Conservation (phyloP, 2,797 vertebrate species). For the Phataginus tricuspis region DNA sequence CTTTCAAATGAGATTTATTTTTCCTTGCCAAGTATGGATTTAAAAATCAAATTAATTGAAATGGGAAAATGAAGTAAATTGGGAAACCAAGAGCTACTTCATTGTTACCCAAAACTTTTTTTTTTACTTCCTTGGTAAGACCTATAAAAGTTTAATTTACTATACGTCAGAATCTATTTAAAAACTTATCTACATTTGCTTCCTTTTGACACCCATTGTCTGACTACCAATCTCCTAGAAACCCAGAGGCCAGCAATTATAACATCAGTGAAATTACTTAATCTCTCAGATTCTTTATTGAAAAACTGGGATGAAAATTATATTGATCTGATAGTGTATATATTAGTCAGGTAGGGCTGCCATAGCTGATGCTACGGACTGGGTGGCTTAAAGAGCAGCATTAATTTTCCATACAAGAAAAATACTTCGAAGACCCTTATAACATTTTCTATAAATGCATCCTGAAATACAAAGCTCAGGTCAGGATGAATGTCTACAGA, state of each 20-base stretch:
- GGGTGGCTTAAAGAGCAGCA: not conserved
- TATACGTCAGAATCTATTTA: not conserved
- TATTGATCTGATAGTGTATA: not conserved
- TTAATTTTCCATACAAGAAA: not conserved
- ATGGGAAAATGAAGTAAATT: not conserved
- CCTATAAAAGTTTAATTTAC: not conserved
- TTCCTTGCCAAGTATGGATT: conserved; percentile 17
- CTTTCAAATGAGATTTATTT: conserved; percentile 46
- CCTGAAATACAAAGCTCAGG: conserved; percentile 23
- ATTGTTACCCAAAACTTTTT: not conserved
- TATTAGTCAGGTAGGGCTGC: not conserved
- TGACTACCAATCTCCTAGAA: not conserved
- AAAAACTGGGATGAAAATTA: not conserved
- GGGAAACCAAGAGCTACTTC: not conserved
- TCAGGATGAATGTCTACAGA: not conserved
- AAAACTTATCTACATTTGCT: not conserved
- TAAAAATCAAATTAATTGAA: not conserved
- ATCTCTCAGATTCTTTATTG: not conserved
- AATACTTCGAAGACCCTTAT: not conserved
- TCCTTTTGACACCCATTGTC: not conserved
- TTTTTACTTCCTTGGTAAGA: not conserved
- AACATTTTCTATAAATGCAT: conserved; percentile 9
- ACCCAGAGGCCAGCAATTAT: not conserved
- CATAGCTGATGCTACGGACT: not conserved
- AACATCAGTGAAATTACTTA: not conserved